phyloP scores from a whole-genome alignment of 2,113 vertebrate genomes.

The Lasiurus borealis region DNA sequence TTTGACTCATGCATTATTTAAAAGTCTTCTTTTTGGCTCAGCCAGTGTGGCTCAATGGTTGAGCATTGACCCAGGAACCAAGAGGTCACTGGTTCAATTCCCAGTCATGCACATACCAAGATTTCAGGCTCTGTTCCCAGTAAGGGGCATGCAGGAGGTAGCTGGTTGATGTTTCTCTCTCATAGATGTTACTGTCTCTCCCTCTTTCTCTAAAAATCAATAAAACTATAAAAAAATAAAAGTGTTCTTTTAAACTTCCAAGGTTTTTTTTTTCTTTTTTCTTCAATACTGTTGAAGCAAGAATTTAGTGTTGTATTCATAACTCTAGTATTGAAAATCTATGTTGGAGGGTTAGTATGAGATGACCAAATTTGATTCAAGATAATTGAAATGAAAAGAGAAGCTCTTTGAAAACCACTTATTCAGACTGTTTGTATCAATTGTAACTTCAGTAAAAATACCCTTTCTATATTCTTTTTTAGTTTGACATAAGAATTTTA shows the following conservation, averaged over 20 bases:
- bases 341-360: conserved; percentile 4
- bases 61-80: too few species aligned
- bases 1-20: background rate
- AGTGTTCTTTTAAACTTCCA: background rate
- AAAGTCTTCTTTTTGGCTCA: background rate
- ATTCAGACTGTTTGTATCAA: background rate
- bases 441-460: conserved; percentile 45
- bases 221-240: too few species aligned
- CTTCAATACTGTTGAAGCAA: background rate
- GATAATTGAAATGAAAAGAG: conserved; percentile 13
- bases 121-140: too few species aligned
- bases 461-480: background rate
- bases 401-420: conserved; percentile 43
- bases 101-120: too few species aligned
- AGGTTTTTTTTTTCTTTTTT: background rate
- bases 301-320: background rate
- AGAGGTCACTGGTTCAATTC: too few species aligned
- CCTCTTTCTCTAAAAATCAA: too few species aligned
- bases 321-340: background rate
- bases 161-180: too few species aligned
- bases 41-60: too few species aligned
- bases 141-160: too few species aligned
- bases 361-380: background rate
- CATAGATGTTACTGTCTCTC: too few species aligned
- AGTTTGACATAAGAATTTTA: conserved; percentile 20